Evolutionary conservation across 2,797 vertebrate species (phyloP).

Genomic region (Semotilus atromaculatus): DNA sequence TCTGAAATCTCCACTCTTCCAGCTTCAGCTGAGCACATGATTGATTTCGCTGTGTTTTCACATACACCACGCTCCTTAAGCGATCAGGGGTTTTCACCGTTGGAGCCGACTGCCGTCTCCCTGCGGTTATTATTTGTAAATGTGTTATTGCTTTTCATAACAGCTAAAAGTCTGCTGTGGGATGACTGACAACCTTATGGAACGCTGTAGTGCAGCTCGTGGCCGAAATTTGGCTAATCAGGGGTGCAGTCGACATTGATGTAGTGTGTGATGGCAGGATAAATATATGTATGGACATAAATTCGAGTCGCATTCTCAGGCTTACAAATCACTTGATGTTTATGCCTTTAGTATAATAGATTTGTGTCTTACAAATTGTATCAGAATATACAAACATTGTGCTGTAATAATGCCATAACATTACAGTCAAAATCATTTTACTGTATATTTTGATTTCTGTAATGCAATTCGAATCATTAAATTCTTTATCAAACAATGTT

Average conservation of each 20-base stretch:
- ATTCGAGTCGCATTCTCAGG: conserved; percentile 1
- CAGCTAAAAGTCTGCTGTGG: conserved; percentile 30
- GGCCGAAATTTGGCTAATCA: conserved; percentile 36
- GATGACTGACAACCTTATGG: conserved; percentile 29
- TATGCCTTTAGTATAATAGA: conserved; percentile 27
- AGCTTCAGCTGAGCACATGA: conserved; percentile 71
- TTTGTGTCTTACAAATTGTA: conserved; percentile 12
- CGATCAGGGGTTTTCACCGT: conserved; percentile 62
- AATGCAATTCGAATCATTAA: not conserved
- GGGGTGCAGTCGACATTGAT: conserved; percentile 21
- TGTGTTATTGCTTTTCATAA: conserved; percentile 50
- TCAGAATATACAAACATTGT: conserved; percentile 6
- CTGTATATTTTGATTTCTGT: conserved; percentile 12
- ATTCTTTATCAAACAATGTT: not conserved
- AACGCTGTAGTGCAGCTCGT: not conserved
- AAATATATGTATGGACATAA: conserved; percentile 37
- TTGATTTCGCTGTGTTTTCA: conserved; percentile 76
- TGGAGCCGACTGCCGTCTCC: conserved; percentile 51
- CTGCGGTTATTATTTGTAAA: conserved; percentile 53
- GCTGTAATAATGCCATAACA: not conserved
- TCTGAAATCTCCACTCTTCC: conserved; percentile 79
- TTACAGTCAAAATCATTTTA: not conserved
- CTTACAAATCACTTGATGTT: conserved; percentile 26
- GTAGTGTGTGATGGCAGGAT: conserved; percentile 39
- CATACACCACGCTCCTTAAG: conserved; percentile 67